These are phyloP conservation scores for Labeo catla DNA, from an alignment of 2,113 vertebrate genomes.

Conservation along the genomic window DNA sequence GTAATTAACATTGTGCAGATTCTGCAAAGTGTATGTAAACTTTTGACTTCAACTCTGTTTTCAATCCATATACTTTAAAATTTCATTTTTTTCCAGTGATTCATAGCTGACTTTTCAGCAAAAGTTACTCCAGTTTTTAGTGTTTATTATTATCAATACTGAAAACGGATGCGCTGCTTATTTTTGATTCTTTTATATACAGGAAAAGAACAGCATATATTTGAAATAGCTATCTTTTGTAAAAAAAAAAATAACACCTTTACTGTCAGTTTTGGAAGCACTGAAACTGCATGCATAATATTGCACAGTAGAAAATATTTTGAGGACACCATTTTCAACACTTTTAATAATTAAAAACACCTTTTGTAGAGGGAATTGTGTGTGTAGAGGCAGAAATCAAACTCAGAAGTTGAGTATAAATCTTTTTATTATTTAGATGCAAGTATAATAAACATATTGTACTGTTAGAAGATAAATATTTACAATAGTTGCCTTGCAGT, in stretches of 20 bases:
- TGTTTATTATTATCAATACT: no score
- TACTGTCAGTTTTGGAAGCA: not conserved
- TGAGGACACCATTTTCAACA: not conserved
- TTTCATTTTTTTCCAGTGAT: no score
- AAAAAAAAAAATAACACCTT: no score
- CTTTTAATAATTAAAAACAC: not conserved
- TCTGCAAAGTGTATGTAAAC: no score
- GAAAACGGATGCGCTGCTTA: no score
- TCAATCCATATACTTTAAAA: no score
- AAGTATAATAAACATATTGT: constrained; percentile 77
- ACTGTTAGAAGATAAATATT: constrained; percentile 75
- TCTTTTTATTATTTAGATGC: constrained; percentile 74
- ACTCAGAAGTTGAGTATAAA: constrained; percentile 69
- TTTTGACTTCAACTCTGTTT: no score
- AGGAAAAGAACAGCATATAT: no score
- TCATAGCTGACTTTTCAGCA: no score
- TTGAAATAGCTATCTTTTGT: no score
- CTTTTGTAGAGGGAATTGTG: not conserved
- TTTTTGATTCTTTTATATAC: no score
- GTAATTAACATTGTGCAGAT: no score
- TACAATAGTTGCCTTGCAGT: constrained; percentile 75
- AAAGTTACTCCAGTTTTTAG: not conserved
- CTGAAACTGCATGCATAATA: not conserved
- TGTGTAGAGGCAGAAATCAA: constrained; percentile 13
- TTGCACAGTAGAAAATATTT: not conserved